A percentile compares a stretch with the other conserved stretches of the same genome.
Conservation (phyloP, 1,140 invertebrate genomes). For the Holcopasites calliopsidis region DNA sequence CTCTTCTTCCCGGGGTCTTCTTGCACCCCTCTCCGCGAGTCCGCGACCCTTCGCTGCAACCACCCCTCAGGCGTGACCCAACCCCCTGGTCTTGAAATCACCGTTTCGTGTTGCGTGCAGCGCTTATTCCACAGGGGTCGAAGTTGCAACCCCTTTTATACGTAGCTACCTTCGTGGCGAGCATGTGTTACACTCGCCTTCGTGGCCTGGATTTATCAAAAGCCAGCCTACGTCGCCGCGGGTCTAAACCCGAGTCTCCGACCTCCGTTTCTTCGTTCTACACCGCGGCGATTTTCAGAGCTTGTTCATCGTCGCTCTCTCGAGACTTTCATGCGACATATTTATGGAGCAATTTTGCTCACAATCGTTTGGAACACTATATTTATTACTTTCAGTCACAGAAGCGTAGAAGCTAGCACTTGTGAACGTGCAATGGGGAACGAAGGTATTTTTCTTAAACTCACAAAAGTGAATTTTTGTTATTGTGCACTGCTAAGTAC, state of each 20-base stretch:
- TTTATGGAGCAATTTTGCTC: too few species aligned
- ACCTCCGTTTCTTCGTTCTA: neutral
- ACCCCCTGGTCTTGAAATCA: conserved; percentile 62
- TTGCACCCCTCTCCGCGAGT: conserved; percentile 36
- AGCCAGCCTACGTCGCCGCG: conserved; percentile 15
- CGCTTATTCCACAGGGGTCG: conserved; percentile 37
- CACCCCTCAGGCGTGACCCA: conserved; percentile 37
- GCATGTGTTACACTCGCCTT: conserved; percentile 47
- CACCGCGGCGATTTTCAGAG: neutral
- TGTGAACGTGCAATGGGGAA: too few species aligned
- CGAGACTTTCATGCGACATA: neutral
- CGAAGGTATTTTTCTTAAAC: too few species aligned
- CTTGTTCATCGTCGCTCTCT: neutral
- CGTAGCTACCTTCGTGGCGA: conserved; percentile 13
- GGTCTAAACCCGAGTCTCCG: conserved; percentile 20
- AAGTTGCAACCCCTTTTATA: conserved; percentile 49
- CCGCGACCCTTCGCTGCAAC: conserved; percentile 35
- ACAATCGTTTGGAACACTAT: too few species aligned
- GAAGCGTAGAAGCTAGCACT: too few species aligned
- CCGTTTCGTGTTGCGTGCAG: conserved; percentile 70
- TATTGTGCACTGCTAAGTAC: too few species aligned
- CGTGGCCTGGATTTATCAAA: conserved; percentile 64
- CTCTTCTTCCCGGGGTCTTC: conserved; percentile 1
- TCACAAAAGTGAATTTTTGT: too few species aligned
- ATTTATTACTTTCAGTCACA: too few species aligned